Percentiles rank a stretch among this genome's conserved stretches.
These are phyloP conservation scores for Chaetura pelagica DNA, from an alignment of 2,113 vertebrate genomes.

Conservation along the genomic window DNA sequence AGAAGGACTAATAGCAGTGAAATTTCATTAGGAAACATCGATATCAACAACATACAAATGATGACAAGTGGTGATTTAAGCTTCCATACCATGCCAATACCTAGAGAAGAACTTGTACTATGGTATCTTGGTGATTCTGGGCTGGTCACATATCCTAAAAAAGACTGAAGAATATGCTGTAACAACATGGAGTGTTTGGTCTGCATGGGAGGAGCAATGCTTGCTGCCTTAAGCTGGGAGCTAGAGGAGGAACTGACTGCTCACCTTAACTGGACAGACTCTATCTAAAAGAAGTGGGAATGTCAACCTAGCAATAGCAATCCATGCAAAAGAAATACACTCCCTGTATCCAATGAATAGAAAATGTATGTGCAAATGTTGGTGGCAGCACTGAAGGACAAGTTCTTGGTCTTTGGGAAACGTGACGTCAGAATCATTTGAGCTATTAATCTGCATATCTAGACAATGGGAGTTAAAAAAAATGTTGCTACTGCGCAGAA, in stretches of 20 bases:
- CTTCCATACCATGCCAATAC: neutral
- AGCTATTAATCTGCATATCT: neutral
- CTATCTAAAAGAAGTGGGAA: neutral
- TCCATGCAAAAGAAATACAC: neutral
- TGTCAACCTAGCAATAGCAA: neutral
- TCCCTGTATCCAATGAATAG: neutral
- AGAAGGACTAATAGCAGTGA: neutral
- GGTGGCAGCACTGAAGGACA: neutral
- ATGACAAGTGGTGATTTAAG: neutral
- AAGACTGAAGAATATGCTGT: neutral
- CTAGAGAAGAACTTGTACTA: neutral
- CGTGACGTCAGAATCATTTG: neutral
- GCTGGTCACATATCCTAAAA: neutral
- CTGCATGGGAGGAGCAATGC: accelerated
- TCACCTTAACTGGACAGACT: neutral
- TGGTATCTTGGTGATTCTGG: neutral
- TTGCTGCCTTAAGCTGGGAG: neutral
- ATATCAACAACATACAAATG: neutral
- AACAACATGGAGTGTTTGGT: neutral
- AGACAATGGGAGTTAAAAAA: neutral
- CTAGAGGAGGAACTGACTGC: neutral
- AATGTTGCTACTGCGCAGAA: neutral
- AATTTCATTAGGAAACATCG: neutral
- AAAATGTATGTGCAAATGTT: neutral
- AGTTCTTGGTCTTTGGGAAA: neutral